Evolutionary conservation across 1,140 invertebrate species (phyloP), one percentile per base, ranked within the genome.

Genomic region (Drosophila orosa): DNA sequence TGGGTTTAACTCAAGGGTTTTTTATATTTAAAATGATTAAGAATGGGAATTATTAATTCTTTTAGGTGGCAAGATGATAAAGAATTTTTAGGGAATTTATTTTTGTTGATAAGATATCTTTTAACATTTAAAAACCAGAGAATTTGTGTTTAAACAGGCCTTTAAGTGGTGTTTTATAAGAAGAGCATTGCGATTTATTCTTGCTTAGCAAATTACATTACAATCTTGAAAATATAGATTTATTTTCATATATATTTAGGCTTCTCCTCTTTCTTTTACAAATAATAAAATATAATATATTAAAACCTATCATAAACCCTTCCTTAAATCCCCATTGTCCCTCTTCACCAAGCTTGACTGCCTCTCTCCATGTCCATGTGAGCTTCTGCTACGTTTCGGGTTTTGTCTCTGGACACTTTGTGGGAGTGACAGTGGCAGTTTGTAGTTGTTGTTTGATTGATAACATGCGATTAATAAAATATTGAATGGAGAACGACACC

Each of bases 401-500:
- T 35, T 58, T 48, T 61, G 61, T 77, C 48, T 66, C 60, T 33
- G 31, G 59, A 56, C 72, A 72, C 72, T 72, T 55, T 74, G 55
- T 39, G 58, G 59, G 37, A 45, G 33, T 58, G 42, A 44, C 62
- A 72, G 40, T 83, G 79, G 39, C 80, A 82, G 69, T 77, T 82
- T 69, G 62, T 73, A 66, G 72, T 81, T 78, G 74, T 69, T 83
- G 72, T 83, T 83, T 89, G 84, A 87, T 89, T 87, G 84, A 87
- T 87, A 87, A 84, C 84, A 84, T 89, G 75, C 80, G 84, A 87
- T 87, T 87, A 87, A 89, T 87, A 87, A 87, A 87, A 89, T 87
- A 87, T 87, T 87, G 83, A 82, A 78, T 47, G 61, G 44, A 25
- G 58, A 57, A 47, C 62, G 60, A 77, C 78, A 78, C 62, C 74